phyloP scores from a whole-genome alignment of 2,888 invertebrate genomes.

The Scaptomyza parva region DNA sequence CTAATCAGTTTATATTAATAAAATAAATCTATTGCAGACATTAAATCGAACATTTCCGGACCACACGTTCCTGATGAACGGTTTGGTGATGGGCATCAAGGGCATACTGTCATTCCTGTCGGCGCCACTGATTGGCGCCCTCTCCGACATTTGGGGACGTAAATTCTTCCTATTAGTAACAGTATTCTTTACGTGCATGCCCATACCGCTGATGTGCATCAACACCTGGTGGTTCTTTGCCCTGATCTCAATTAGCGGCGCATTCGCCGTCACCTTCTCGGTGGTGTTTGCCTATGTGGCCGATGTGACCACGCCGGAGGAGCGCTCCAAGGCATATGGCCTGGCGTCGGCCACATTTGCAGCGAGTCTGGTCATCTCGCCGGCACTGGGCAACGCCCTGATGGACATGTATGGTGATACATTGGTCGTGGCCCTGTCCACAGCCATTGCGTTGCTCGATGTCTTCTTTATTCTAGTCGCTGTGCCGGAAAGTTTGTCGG shows the following conservation, averaged over 20 bases:
- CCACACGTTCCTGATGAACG: constrained; percentile 99
- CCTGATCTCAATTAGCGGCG: constrained; percentile 99
- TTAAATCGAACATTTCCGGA: constrained; percentile 99
- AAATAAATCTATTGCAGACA: constrained; percentile 85
- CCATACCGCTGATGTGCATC: constrained; percentile 99
- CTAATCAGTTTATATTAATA: too few species aligned
- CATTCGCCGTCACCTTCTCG: constrained; percentile 99
- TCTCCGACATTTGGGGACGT: constrained; percentile 99
- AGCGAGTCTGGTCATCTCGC: constrained; percentile 99
- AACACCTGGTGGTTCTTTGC: constrained; percentile 99
- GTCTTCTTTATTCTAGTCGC: constrained; percentile 99
- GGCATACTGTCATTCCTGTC: constrained; percentile 98
- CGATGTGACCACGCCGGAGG: constrained; percentile 98
- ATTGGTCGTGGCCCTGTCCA: constrained; percentile 97
- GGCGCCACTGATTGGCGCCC: constrained; percentile 98
- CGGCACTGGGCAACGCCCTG: constrained; percentile 96
- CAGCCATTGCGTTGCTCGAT: constrained; percentile 97
- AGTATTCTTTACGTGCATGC: constrained; percentile 99
- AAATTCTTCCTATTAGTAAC: constrained; percentile 99
- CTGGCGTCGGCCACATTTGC: constrained; percentile 99
- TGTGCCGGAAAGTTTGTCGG: constrained; percentile 99
- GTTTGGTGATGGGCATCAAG: constrained; percentile 99
- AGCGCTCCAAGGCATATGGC: constrained; percentile 97
- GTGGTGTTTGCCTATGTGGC: constrained; percentile 99
- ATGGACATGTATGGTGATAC: constrained; percentile 93